Percentiles rank a stretch among this genome's conserved stretches.
These are phyloP conservation scores for Lethenteron camtschaticum DNA, from an alignment of 2,113 vertebrate genomes.

Conservation along the genomic window DNA sequence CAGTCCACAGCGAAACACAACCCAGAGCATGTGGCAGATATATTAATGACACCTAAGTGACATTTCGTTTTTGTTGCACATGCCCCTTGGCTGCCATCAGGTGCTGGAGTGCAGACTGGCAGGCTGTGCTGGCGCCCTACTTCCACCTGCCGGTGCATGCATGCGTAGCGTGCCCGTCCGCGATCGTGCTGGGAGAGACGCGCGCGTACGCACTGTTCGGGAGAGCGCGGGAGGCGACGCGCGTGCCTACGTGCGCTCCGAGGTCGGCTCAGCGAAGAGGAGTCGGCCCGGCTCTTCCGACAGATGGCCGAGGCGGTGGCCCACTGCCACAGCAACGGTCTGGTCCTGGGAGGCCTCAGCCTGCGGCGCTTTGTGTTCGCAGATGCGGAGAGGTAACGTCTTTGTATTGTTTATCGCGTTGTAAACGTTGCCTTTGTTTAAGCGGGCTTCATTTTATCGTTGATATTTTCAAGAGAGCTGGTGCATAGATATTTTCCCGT, in stretches of 20 bases:
- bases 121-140: slow-evolving; percentile 28
- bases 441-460: too few species aligned
- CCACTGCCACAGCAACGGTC: slow-evolving; percentile 80
- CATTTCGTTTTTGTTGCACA: too few species aligned
- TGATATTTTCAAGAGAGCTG: too few species aligned
- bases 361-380: slow-evolving; percentile 94
- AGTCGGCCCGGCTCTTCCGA: slow-evolving; percentile 82
- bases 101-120: slow-evolving; percentile 28
- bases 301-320: slow-evolving; percentile 92
- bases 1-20: too few species aligned
- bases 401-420: too few species aligned
- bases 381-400: slow-evolving; percentile 70
- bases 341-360: slow-evolving; percentile 93
- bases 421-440: too few species aligned
- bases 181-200: slow-evolving; percentile 81
- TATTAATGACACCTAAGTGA: too few species aligned
- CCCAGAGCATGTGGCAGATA: too few species aligned
- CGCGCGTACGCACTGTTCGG: slow-evolving; percentile 90
- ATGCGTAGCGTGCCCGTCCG: slow-evolving; percentile 35
- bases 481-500: too few species aligned
- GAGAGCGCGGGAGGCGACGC: slow-evolving; percentile 75
- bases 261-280: slow-evolving; percentile 91
- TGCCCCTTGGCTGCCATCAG: slow-evolving; percentile 15
- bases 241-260: slow-evolving; percentile 97
- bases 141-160: slow-evolving; percentile 20